phyloP scores from a whole-genome alignment of 2,113 vertebrate species.

The Coryphaenoides rupestris region DNA sequence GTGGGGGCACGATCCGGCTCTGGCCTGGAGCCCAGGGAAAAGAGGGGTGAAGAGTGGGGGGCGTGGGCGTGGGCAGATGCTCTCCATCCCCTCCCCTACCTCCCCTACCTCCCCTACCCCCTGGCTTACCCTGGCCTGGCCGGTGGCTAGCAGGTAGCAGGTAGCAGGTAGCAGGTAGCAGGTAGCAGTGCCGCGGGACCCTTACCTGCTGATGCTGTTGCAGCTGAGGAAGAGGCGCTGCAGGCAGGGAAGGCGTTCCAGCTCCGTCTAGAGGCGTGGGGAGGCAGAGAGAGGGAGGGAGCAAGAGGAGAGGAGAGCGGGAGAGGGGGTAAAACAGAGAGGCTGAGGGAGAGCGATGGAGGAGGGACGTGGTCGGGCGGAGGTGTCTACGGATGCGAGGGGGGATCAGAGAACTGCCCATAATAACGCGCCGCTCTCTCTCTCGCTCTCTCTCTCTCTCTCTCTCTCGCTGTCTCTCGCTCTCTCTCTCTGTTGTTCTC shows the following conservation, averaged over 20 bases:
- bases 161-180: slow-evolving; percentile 58
- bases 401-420: slow-evolving; percentile 49
- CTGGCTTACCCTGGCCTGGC: slow-evolving; percentile 14
- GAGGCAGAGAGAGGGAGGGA: slow-evolving; percentile 11
- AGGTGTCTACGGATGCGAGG: slow-evolving; percentile 25
- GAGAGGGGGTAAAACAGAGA: slow-evolving; percentile 38
- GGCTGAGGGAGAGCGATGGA: slow-evolving; percentile 40
- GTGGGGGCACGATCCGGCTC: slow-evolving; percentile 7
- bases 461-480: slow-evolving; percentile 75
- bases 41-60: no score
- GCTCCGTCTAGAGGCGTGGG: slow-evolving; percentile 84
- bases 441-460: slow-evolving; percentile 61
- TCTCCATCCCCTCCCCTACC: slow-evolving; percentile 35
- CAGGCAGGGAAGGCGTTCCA: slow-evolving; percentile 90
- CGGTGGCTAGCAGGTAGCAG: slow-evolving; percentile 29
- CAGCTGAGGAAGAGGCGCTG: slow-evolving; percentile 95
- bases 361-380: slow-evolving; percentile 42
- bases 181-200: slow-evolving; percentile 50
- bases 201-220: slow-evolving; percentile 97
- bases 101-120: no score
- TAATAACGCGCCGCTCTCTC: background rate
- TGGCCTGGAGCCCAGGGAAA: slow-evolving; percentile 30
- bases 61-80: no score
- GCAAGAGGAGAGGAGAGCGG: slow-evolving; percentile 60
- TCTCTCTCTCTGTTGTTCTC: slow-evolving; percentile 76